phyloP scores from a whole-genome alignment of 2,113 vertebrate species.

The Ictidomys tridecemlineatus region DNA sequence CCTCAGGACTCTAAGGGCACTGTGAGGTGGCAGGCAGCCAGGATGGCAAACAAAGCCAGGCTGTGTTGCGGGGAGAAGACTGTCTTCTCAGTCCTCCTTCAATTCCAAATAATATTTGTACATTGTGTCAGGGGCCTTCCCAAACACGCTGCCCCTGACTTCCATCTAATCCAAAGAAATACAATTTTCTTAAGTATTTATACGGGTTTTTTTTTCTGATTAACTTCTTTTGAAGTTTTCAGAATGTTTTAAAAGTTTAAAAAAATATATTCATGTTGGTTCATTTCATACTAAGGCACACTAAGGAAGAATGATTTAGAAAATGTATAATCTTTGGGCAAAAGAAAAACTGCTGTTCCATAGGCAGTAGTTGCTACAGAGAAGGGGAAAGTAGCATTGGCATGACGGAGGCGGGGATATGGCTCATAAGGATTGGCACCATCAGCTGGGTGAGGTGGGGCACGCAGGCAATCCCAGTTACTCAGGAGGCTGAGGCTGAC shows the following conservation, averaged over 20 bases:
- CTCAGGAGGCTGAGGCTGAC: neutral
- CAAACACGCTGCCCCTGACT: neutral
- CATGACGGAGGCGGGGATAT: neutral
- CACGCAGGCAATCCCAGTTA: neutral
- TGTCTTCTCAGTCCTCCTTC: neutral
- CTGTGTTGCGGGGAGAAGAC: conserved; percentile 11
- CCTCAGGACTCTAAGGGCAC: neutral
- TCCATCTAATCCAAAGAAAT: neutral
- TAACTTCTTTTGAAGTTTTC: neutral
- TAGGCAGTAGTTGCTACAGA: neutral
- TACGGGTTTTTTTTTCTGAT: neutral
- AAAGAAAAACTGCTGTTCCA: neutral
- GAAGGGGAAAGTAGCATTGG: neutral
- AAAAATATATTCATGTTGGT: neutral
- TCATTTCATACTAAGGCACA: neutral
- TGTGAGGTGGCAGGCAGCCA: conserved; percentile 43
- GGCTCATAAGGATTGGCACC: neutral
- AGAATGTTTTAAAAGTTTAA: neutral
- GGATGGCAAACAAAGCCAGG: conserved; percentile 45
- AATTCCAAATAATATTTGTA: neutral
- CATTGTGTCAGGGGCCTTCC: neutral
- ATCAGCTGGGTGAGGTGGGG: neutral
- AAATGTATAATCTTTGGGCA: neutral
- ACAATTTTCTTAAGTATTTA: neutral
- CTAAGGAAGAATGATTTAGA: neutral